A percentile compares a stretch with the other conserved stretches of the same genome.
Evolutionary conservation across 2,888 invertebrate genomes (phyloP).

Genomic region (Phymatocera aterrima): DNA sequence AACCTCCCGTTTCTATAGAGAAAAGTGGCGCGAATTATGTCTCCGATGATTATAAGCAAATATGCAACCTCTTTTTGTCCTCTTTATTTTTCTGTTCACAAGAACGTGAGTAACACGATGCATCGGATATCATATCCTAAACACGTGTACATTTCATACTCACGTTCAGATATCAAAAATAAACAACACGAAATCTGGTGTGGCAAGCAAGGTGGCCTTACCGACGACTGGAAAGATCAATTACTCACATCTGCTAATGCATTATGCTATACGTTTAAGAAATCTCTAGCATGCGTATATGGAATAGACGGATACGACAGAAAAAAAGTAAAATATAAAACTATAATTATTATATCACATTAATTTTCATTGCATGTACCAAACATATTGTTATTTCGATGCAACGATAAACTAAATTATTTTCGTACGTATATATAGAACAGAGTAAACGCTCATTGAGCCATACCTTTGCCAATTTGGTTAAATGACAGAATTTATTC

Average conservation of each 20-base stretch:
- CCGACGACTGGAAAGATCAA: background rate
- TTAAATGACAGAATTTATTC: background rate
- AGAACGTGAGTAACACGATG: slow-evolving; percentile 20
- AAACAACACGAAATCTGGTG: slow-evolving; percentile 26
- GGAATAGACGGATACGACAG: background rate
- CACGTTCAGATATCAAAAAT: slow-evolving; percentile 13
- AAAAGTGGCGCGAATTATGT: background rate
- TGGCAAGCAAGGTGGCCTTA: slow-evolving; percentile 9
- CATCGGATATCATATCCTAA: slow-evolving; percentile 11
- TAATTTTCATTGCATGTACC: background rate
- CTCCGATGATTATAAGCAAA: background rate
- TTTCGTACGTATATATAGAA: background rate
- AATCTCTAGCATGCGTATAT: background rate
- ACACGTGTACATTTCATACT: slow-evolving; percentile 4
- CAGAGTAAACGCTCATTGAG: background rate
- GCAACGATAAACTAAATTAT: background rate
- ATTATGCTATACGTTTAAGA: background rate
- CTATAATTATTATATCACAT: background rate
- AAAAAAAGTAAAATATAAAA: background rate
- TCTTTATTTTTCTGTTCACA: background rate
- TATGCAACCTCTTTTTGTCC: background rate
- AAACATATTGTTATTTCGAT: no score
- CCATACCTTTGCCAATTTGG: background rate
- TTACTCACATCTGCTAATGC: background rate
- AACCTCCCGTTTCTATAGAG: background rate